Percentiles rank a stretch among this genome's conserved stretches.
phyloP scores from a whole-genome alignment of 2,113 vertebrate genomes.

The Gasterosteus aculeatus region DNA sequence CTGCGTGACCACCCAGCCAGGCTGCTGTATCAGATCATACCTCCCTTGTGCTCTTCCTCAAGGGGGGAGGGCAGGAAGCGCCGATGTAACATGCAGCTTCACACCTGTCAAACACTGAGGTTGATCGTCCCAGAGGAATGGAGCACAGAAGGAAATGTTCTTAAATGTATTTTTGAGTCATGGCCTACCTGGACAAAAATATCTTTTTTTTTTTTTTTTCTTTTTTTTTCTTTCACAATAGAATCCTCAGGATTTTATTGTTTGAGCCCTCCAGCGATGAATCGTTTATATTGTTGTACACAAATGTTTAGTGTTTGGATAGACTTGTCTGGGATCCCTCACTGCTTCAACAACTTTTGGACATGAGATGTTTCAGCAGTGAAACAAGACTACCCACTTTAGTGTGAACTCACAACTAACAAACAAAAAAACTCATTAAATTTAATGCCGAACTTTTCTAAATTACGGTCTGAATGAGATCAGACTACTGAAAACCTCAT shows the following conservation, averaged over 20 bases:
- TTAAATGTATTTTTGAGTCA: constrained; percentile 58
- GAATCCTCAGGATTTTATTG: constrained; percentile 29
- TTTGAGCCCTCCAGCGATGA: not conserved
- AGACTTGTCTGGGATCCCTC: constrained; percentile 41
- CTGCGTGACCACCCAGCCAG: constrained; percentile 74
- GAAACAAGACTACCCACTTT: constrained; percentile 21
- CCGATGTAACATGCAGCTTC: constrained; percentile 69
- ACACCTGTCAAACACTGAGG: constrained; percentile 74
- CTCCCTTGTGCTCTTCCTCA: constrained; percentile 61
- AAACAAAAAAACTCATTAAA: constrained; percentile 7
- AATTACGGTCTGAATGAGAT: constrained; percentile 5
- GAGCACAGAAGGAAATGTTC: constrained; percentile 43
- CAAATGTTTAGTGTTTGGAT: constrained; percentile 16
- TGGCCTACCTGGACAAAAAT: constrained; percentile 24
- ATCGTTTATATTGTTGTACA: constrained; percentile 11
- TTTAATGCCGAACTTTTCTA: constrained; percentile 24
- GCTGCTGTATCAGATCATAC: constrained; percentile 73
- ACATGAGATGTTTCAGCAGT: constrained; percentile 56
- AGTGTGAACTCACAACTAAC: constrained; percentile 6
- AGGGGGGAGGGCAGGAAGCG: constrained; percentile 64
- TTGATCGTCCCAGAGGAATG: constrained; percentile 58
- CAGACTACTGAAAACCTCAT: not conserved
- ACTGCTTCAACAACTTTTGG: constrained; percentile 53
- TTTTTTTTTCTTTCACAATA: not conserved
- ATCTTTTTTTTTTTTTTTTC: constrained; percentile 2